Conservation (phyloP, 2,113 vertebrate genomes). For the Rhinoptilus africanus region DNA sequence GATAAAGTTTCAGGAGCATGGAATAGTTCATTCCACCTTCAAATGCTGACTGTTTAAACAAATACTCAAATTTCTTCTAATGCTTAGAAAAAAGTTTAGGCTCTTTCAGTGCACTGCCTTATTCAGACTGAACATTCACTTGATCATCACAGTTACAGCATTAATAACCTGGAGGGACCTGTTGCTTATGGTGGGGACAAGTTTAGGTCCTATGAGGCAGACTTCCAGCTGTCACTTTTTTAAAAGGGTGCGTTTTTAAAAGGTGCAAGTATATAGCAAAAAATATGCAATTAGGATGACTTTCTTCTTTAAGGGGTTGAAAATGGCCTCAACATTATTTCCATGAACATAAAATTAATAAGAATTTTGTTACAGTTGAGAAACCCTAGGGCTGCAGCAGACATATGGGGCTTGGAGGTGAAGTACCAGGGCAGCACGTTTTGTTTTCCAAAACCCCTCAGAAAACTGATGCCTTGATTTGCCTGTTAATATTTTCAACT, state of each 20-base stretch:
- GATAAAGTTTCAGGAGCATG: background rate
- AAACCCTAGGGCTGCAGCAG: background rate
- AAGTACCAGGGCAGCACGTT: background rate
- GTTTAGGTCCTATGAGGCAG: background rate
- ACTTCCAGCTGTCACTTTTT: background rate
- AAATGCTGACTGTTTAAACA: background rate
- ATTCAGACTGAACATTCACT: background rate
- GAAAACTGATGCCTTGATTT: background rate
- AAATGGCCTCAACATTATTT: background rate
- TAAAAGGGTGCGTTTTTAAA: background rate
- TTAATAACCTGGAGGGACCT: background rate
- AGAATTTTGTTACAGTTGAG: background rate
- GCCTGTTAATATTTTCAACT: background rate
- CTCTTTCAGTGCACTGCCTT: background rate
- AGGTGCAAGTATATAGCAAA: background rate
- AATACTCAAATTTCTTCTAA: background rate
- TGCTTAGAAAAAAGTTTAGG: background rate
- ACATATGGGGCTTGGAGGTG: fast-evolving
- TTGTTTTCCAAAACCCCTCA: background rate
- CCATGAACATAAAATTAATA: background rate
- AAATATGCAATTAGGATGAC: background rate
- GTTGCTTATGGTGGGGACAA: background rate
- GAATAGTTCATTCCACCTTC: background rate
- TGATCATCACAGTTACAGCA: background rate
- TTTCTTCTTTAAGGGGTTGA: background rate